Base-by-base conservation (phyloP, 2,797 vertebrate genomes). In the Scarus forsteni region DNA sequence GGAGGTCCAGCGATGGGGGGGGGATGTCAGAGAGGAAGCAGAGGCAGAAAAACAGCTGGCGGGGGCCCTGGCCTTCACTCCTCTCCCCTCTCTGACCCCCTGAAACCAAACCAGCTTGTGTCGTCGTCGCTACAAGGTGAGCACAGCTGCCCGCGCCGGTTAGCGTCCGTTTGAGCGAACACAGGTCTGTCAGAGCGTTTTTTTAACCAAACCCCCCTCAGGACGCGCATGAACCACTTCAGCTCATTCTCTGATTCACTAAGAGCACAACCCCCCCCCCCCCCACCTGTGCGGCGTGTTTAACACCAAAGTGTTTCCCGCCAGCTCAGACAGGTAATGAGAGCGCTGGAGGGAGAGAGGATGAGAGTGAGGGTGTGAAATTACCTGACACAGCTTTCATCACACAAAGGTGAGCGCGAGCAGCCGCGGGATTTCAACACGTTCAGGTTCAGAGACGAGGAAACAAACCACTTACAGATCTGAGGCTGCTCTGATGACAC, bases 321-420 rank as follows among this genome's bases (percentile, higher is more conserved):
- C 75, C 43, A 57, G 70, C 66, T 10, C 58, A 77, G 75, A 86
- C 92, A 90, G 90, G 92, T 93, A 93, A 92, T 91, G 88, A 91
- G 87, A 5, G 82, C 89, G 84, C 35, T 5, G 13, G 76, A 46
- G 86, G 89, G 89, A 75, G 74, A 82, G 86, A 84, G 85, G 86
- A 77, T 66, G 70, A 76, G 75, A 90, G 78, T 78, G 77, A 78
- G 76, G 78, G 81, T 89, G 89, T 91, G 91, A 90, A 92, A 92
- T 92, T 88, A 92, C 85, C 91, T 87, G 83, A 89, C 86, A 83
- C 83, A 46, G 88, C 85, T 87, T 86, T 84, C 80, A 66, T 71
- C 72, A 8, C 18, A 27, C 61, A 66, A 42, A 81, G 86, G 83
- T 85, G 85, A n/a, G n/a, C 59, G 75, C 67, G 66, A 42, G 27